A percentile compares a stretch with the other conserved stretches of the same genome.
Evolutionary conservation across 2,113 vertebrate genomes (phyloP).

Genomic region (Peromyscus maniculatus): DNA sequence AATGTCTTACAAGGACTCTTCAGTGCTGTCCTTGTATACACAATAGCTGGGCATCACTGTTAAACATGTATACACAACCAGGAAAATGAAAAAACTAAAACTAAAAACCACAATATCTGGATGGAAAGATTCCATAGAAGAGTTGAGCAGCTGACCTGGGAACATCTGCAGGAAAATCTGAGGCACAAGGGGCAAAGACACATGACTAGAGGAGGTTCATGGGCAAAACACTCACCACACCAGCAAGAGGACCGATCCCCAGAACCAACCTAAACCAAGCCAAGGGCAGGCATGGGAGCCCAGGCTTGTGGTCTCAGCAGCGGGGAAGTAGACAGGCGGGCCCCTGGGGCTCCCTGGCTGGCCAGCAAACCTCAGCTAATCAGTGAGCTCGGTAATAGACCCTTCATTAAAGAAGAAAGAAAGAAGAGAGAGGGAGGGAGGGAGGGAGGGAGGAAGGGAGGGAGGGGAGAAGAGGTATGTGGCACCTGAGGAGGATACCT

Average conservation of each 20-base stretch:
- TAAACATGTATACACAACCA: no score
- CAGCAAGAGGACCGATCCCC: neutral
- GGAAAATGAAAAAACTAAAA: neutral
- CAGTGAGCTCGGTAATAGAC: neutral
- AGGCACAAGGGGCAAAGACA: no score
- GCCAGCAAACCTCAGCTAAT: neutral
- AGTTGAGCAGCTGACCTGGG: neutral
- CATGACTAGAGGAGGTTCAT: neutral
- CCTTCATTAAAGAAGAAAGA: no score
- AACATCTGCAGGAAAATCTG: neutral
- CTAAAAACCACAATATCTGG: neutral
- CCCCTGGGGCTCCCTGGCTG: neutral
- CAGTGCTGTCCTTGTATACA: neutral
- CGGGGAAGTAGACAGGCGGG: neutral
- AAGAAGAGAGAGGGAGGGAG: no score
- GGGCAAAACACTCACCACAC: neutral
- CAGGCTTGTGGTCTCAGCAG: no score
- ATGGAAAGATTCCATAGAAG: neutral
- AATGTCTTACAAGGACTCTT: neutral
- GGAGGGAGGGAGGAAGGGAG: rapidly evolving
- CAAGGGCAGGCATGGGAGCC: neutral
- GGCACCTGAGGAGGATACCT: neutral
- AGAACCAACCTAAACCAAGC: neutral
- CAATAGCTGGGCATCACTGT: neutral
- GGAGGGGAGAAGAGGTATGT: neutral